These are phyloP conservation scores for Athalia rosae DNA, from an alignment of 2,888 invertebrate species.

Conservation along the genomic window DNA sequence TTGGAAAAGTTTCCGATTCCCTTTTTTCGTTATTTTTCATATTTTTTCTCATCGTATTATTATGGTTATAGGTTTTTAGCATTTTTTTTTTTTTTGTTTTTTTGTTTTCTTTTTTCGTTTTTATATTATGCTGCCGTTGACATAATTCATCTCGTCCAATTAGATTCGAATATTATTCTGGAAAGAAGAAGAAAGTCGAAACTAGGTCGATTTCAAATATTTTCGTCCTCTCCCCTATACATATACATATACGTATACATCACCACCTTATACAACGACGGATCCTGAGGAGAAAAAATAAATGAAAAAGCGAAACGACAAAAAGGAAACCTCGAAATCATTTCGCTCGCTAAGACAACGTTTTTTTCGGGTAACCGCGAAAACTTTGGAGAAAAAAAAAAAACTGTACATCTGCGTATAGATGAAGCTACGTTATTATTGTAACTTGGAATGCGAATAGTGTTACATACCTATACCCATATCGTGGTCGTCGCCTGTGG, in stretches of 20 bases:
- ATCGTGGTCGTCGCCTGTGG: too few species aligned
- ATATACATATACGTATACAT: neutral
- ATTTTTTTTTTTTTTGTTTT: neutral
- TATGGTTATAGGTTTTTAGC: neutral
- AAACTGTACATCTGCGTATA: too few species aligned
- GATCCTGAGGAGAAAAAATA: too few species aligned
- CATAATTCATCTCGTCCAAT: constrained; percentile 41
- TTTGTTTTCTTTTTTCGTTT: neutral
- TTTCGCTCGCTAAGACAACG: neutral
- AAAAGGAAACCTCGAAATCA: constrained; percentile 3
- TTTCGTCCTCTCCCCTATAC: neutral
- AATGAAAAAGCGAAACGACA: neutral
- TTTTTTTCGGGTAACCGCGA: neutral
- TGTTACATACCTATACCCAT: too few species aligned
- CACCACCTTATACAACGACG: too few species aligned
- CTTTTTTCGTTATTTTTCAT: neutral
- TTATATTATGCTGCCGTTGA: constrained; percentile 23
- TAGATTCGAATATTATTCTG: constrained; percentile 34
- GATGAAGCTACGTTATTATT: too few species aligned
- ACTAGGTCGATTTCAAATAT: constrained; percentile 36
- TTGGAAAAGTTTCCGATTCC: constrained; percentile 15
- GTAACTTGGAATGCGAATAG: too few species aligned
- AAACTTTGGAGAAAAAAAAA: neutral
- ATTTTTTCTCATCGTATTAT: neutral
- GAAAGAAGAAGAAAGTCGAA: constrained; percentile 7